Base-by-base conservation (phyloP, 2,888 invertebrate genomes). In the Megastigmus dorsalis region DNA sequence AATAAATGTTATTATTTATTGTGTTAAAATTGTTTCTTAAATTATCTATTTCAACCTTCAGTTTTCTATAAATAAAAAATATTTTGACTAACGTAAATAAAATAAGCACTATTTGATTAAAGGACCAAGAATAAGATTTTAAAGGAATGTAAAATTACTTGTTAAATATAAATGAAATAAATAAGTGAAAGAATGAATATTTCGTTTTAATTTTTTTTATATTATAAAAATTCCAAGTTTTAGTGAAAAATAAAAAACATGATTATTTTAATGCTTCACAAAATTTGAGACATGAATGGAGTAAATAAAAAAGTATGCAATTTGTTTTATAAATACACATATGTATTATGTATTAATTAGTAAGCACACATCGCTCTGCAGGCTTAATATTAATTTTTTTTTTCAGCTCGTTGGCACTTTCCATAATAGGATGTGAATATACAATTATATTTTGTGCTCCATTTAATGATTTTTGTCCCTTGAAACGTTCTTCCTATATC, bases 1-100 rank as follows among this genome's bases (percentile, higher is more conserved):
- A 83, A 83, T 83, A 84, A 84, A 84, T 83, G 82, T 83, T 83
- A 84, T 81, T 80, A 82, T 83, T 81, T 82, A 83, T 83, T 81
- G 81, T 83, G 83, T 84, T 83, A 82, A 81, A 73, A 45, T 13
- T 41, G 26, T 43, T 68, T 65, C 28, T 48, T 60, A n/a, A n/a
- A n/a, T n/a, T n/a, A n/a, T n/a, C 7, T 71, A 28, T 41, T n/a
- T 20, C 1, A 30, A 50, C 28, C 28, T 69, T 18, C 15, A 20
- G n/a, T 28, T 48, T 50, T 38, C 33, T 15, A 50, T 20, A 26
- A 48, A 28, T 7, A 68, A 33, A 20, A 33, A 18, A 60, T 28
- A 57, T 60, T 7, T 15, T n/a, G n/a, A 5, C n/a, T 45, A 23
- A 30, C 2, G n/a, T 48, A 3, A n/a, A 23, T 28, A 20, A 9